phyloP scores from a whole-genome alignment of 2,888 invertebrate genomes.

The Cantharis lateralis region DNA sequence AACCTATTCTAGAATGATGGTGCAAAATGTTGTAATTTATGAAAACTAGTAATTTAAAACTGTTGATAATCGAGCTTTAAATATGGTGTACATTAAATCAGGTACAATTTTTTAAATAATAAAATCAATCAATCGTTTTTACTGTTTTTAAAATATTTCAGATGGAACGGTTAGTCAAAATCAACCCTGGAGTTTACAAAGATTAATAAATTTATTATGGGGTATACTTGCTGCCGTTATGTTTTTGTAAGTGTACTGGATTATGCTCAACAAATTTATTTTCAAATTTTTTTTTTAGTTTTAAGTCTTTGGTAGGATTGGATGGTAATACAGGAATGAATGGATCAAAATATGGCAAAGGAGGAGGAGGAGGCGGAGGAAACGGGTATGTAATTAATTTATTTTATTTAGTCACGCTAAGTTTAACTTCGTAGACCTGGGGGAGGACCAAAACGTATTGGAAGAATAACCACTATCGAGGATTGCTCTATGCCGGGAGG shows the following conservation, averaged over 20 bases:
- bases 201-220: conserved; percentile 60
- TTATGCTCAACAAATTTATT: neutral
- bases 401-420: neutral
- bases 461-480: conserved; percentile 39
- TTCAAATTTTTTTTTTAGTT: conserved; percentile 39
- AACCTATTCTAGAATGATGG: neutral
- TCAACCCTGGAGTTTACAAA: conserved; percentile 57
- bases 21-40: neutral
- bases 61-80: neutral
- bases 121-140: neutral
- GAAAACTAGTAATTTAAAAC: neutral
- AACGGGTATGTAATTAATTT: conserved; percentile 8
- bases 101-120: conserved; percentile 27
- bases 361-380: conserved; percentile 43
- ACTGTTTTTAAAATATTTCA: conserved; percentile 37
- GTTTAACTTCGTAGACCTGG: conserved; percentile 21
- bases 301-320: conserved; percentile 44
- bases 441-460: conserved; percentile 36
- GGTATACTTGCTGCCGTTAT: conserved; percentile 60
- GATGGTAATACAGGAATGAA: conserved; percentile 37
- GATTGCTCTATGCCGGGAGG: conserved; percentile 45
- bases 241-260: conserved; percentile 60
- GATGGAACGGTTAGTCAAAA: conserved; percentile 61
- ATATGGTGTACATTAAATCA: conserved; percentile 39
- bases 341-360: conserved; percentile 37